Evolutionary conservation across 2,113 vertebrate genomes (phyloP).

Genomic region (Riparia riparia): DNA sequence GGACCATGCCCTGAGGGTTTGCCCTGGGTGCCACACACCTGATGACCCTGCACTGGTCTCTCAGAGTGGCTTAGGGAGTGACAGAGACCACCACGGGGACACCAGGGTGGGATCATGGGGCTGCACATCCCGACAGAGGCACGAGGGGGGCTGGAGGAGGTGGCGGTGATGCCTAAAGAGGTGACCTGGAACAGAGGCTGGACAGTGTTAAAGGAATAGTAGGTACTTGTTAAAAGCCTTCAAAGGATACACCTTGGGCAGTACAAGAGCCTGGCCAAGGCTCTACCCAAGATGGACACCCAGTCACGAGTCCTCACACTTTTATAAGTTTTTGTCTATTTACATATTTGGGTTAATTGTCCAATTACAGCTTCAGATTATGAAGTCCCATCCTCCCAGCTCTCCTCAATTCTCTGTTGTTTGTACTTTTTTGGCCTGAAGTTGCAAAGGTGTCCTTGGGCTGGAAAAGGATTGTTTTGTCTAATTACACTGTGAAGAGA

Average conservation of each 20-base stretch:
- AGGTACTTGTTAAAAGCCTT: background rate
- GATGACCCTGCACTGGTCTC: background rate
- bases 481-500: background rate
- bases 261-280: background rate
- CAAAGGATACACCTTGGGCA: background rate
- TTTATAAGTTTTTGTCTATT: background rate
- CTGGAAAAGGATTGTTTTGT: background rate
- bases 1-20: background rate
- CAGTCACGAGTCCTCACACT: background rate
- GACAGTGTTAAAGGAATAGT: background rate
- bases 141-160: background rate
- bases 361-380: background rate
- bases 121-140: background rate
- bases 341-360: background rate
- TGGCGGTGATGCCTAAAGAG: background rate
- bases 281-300: background rate
- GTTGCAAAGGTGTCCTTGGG: background rate
- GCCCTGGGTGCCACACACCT: background rate
- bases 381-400: background rate
- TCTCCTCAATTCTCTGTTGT: background rate
- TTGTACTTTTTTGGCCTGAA: background rate
- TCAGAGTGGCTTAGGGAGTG: background rate
- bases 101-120: fast-evolving
- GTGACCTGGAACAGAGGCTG: background rate
- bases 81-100: background rate